Evolutionary conservation across 2,888 invertebrate genomes (phyloP).

Genomic region (Diplolepis rosae): DNA sequence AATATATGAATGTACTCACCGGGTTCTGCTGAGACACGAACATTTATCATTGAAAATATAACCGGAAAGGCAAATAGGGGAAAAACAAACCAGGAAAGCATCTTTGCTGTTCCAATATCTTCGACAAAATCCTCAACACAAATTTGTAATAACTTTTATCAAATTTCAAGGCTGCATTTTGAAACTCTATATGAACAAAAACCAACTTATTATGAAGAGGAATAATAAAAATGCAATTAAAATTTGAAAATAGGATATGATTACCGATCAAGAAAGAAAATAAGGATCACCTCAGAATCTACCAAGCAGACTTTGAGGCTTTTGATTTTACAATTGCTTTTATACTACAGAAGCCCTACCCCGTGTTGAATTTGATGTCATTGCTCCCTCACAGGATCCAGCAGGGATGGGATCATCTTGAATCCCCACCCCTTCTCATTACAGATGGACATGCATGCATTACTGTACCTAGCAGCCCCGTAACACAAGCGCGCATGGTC

Average conservation of each 20-base stretch:
- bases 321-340: constrained; percentile 63
- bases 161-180: no score
- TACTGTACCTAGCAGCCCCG: constrained; percentile 35
- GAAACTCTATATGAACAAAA: background rate
- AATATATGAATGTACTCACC: constrained; percentile 12
- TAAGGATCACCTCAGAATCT: background rate
- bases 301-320: constrained; percentile 52
- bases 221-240: background rate
- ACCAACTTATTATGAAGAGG: background rate
- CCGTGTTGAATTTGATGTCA: constrained; percentile 21
- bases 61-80: background rate
- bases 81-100: constrained; percentile 3
- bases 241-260: background rate
- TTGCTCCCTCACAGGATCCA: constrained; percentile 10
- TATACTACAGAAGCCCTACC: constrained; percentile 58
- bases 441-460: constrained; percentile 38
- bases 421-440: constrained; percentile 47
- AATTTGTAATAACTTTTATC: no score
- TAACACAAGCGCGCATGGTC: constrained; percentile 58
- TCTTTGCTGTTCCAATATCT: background rate
- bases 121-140: background rate
- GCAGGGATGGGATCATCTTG: constrained; percentile 42
- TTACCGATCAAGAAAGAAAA: background rate
- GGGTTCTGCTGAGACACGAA: background rate
- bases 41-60: background rate